Evolutionary conservation across 1,140 invertebrate genomes (phyloP), one percentile per base, ranked within the genome.

Genomic region (Spodoptera litura): DNA sequence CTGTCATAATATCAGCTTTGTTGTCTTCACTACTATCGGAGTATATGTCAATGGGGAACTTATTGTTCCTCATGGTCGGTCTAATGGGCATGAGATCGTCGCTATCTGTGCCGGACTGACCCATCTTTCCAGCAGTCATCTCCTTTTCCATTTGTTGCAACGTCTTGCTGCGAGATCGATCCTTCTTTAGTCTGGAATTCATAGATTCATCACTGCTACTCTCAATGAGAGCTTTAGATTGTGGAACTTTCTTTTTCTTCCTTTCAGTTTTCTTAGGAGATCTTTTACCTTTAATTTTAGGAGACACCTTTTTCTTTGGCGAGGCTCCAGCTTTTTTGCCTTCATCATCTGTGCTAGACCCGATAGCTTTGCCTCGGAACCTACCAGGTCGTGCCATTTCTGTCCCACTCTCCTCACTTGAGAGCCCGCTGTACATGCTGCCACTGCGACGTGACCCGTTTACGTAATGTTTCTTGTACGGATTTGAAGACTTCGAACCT

Each of bases 401-500:
- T 79, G 86, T 91, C 79, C 86, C 88, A 85, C 94, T 95, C 79
- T 97, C 96, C 81, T 96, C 95, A 85, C 96, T 97, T 2, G 96
- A 97, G 27, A 96, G 82, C 52, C 96, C 96, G 88, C 96, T 97
- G 79, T 96, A 97, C 59, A 97, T 92, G 84, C 95, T 95, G 78
- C 94, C 95, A 82, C 95, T 96, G 84, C 96, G 96, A 79, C 96
- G 95, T 25, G 96, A 96, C 55, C 97, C 97, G 89, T 98, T 98
- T 20, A 97, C 96, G 89, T 97, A 97, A 71, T 96, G 91, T 85
- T 96, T 96, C 85, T 97, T 97, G 85, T 97, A 97, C 20, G 96
- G 96, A 91, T 97, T 97, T 49, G 96, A 93, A 64, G 91, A 83
- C 81, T 95, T 95, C 35, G 95, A 91, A 51, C 94, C 92, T 85